Conservation (phyloP, 2,113 vertebrate species). For the Nanorana parkeri region DNA sequence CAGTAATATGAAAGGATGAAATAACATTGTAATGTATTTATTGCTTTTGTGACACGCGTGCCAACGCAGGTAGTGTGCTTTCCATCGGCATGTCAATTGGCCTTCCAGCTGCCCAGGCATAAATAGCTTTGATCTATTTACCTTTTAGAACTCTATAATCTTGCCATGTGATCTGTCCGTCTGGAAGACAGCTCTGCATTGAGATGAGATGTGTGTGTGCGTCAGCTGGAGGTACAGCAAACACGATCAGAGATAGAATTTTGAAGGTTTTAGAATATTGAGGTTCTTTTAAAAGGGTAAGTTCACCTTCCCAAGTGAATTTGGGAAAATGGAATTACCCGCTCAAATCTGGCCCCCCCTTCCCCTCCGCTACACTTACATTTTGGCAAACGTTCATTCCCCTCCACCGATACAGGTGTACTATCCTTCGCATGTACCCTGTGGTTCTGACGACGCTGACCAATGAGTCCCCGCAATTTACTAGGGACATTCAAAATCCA, state of each 20-base stretch:
- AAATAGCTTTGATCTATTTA: conserved; percentile 49
- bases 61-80: background rate
- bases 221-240: background rate
- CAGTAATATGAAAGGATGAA: background rate
- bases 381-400: too few species aligned
- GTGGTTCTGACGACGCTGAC: too few species aligned
- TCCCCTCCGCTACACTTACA: too few species aligned
- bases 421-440: too few species aligned
- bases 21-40: conserved; percentile 20
- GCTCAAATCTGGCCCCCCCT: too few species aligned
- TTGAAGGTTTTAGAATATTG: background rate
- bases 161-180: conserved; percentile 12
- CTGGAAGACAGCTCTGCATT: conserved; percentile 50
- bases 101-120: conserved; percentile 11
- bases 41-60: background rate
- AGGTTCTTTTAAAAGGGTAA: background rate
- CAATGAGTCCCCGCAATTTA: too few species aligned
- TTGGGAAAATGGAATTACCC: too few species aligned
- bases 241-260: background rate
- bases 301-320: too few species aligned
- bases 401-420: too few species aligned
- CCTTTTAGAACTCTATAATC: conserved; percentile 32
- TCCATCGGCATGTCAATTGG: conserved; percentile 17
- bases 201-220: conserved; percentile 37
- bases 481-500: too few species aligned